Percentiles rank a stretch among this genome's conserved stretches.
Evolutionary conservation across 2,888 invertebrate species (phyloP).

Genomic region (Mythimna vitellina): DNA sequence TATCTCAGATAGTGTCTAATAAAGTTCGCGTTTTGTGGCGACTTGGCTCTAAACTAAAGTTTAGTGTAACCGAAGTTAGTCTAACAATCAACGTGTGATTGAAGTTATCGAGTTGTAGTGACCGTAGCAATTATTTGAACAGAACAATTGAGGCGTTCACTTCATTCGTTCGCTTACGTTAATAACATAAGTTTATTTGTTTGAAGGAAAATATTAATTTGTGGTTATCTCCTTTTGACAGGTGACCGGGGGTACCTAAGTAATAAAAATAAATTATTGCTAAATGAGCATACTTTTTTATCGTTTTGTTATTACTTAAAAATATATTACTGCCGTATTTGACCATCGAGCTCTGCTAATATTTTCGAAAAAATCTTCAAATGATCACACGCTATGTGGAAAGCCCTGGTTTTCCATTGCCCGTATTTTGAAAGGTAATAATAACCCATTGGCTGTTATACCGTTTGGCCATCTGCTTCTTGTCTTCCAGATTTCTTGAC

Average conservation of each 20-base stretch:
- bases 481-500: background rate
- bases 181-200: conserved; percentile 11
- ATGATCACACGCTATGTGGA: background rate
- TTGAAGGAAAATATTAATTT: conserved; percentile 23
- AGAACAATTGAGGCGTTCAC: conserved; percentile 31
- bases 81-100: conserved; percentile 55
- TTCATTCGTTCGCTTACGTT: conserved; percentile 32
- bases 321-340: no score
- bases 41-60: conserved; percentile 73
- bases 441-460: no score
- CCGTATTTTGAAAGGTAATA: background rate
- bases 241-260: background rate
- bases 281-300: background rate
- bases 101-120: conserved; percentile 41
- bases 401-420: background rate
- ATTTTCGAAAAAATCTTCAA: background rate
- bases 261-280: conserved; percentile 8
- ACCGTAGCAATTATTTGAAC: conserved; percentile 24
- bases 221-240: conserved; percentile 36
- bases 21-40: conserved; percentile 77
- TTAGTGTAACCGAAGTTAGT: conserved; percentile 61
- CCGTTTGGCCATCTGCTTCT: background rate
- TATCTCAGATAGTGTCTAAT: conserved; percentile 77
- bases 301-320: background rate
- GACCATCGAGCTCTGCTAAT: background rate